Evolutionary conservation across 2,797 vertebrate genomes (phyloP).

Genomic region (Oreonectes daqikongensis): DNA sequence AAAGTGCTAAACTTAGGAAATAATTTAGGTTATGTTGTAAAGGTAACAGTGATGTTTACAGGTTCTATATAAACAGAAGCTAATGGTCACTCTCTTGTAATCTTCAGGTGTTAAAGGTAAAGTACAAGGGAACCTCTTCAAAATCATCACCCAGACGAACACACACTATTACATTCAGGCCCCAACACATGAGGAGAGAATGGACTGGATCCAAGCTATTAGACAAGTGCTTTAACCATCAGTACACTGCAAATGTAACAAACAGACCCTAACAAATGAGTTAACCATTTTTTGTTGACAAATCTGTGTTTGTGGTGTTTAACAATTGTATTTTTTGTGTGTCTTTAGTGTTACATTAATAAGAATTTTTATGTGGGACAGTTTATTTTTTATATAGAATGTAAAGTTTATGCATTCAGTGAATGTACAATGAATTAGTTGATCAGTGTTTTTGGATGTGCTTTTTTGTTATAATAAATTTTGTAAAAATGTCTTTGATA

Average conservation of each 20-base stretch:
- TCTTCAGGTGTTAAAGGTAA: slow-evolving; percentile 90
- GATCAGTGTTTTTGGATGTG: background rate
- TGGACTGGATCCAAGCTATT: slow-evolving; percentile 91
- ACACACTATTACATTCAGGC: slow-evolving; percentile 92
- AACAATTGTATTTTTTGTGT: background rate
- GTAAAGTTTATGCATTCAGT: slow-evolving; percentile 60
- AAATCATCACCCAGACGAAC: slow-evolving; percentile 93
- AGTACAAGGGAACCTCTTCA: slow-evolving; percentile 94
- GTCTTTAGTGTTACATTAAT: background rate
- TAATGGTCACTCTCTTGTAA: slow-evolving; percentile 27
- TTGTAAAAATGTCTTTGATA: background rate
- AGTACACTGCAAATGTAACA: background rate
- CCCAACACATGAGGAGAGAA: slow-evolving; percentile 84
- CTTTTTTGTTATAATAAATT: background rate
- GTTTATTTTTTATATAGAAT: background rate
- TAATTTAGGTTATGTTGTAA: background rate
- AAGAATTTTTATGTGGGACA: background rate
- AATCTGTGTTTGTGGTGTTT: background rate
- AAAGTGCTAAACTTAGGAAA: background rate
- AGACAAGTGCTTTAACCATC: slow-evolving; percentile 77
- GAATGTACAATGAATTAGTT: slow-evolving; percentile 58
- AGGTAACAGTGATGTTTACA: slow-evolving; percentile 12
- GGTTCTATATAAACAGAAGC: background rate
- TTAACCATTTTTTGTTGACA: background rate
- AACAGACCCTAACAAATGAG: background rate